A percentile compares a stretch with the other conserved stretches of the same genome.
phyloP scores from a whole-genome alignment of 2,888 invertebrate species.

The Nephrotoma guestfalica region DNA sequence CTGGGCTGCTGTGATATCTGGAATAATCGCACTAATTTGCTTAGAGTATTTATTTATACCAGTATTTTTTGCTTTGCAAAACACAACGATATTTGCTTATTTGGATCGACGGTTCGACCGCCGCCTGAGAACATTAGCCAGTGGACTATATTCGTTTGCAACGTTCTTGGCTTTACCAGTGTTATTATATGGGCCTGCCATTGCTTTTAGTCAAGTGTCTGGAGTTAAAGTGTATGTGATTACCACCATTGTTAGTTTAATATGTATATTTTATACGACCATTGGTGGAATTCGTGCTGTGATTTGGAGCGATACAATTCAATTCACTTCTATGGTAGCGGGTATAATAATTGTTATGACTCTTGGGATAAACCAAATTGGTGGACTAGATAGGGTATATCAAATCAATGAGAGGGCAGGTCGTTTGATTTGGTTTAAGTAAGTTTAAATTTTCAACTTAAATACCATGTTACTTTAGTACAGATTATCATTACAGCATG shows the following conservation, averaged over 20 bases:
- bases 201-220: constrained; percentile 37
- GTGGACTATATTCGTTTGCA: constrained; percentile 20
- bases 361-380: constrained; percentile 38
- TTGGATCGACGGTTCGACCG: constrained; percentile 24
- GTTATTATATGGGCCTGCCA: constrained; percentile 32
- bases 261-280: constrained; percentile 63
- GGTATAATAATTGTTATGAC: constrained; percentile 39
- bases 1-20: constrained; percentile 26
- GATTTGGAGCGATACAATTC: constrained; percentile 45
- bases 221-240: constrained; percentile 38
- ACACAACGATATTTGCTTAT: constrained; percentile 29
- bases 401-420: constrained; percentile 38
- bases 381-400: constrained; percentile 43
- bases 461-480: no score
- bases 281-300: constrained; percentile 43
- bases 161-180: constrained; percentile 23
- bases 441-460: constrained; percentile 13
- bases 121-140: constrained; percentile 19
- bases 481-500: constrained; percentile 30
- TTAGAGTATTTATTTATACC: constrained; percentile 31
- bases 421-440: constrained; percentile 46
- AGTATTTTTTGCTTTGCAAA: constrained; percentile 34
- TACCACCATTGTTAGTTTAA: constrained; percentile 48
- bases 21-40: constrained; percentile 19
- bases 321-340: constrained; percentile 40